Base-by-base conservation (phyloP, 1,140 invertebrate species). In the Drosophila pallidifrons region DNA sequence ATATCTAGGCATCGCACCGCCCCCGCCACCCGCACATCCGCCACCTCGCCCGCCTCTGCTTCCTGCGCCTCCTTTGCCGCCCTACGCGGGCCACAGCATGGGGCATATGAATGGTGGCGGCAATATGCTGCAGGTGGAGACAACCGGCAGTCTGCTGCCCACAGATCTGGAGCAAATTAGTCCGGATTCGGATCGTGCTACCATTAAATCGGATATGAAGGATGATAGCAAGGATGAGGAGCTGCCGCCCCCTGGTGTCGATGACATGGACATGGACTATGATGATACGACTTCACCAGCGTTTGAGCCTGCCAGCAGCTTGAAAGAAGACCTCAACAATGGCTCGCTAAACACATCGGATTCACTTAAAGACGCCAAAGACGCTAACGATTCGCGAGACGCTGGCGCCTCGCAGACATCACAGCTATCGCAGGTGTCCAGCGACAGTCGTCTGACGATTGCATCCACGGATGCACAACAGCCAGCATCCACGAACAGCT, bases 1-100 rank as follows among this genome's bases (percentile, higher is more conserved):
- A 87, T 97, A 96, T 91, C 93, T 98, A n/a, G 97, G 97, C 20
- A 95, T 98, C 52, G 95, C 96, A 71, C 94, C 94, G 75, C 95
- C 95, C 3, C 74, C 80, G 11, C 85, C 85, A 1, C 91, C 76
- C 11, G 46, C 65, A 5, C 49, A 72, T 30, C 69, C 59, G 54
- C 91, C 92, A 2, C 79, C 94, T 65, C 93, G 91, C 77, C 93
- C 94, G 64, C 91, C 93, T 15, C 58, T 92, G 11, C 54, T 98
- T 52, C 95, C 96, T 71, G 94, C 94, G 77, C 95, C 95, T 1
- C 91, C 88, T 0, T 60, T 92, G 57, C 86, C 86, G 1, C 79
- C 87, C 16, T 85, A 77, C 66, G 49, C 79, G 69, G 80, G 59
- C 6, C 74, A 90, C 28, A 59, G 93, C 63, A 93, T 86, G 82